Conservation (phyloP, 2,888 invertebrate species). For the Leuctra nigra region DNA sequence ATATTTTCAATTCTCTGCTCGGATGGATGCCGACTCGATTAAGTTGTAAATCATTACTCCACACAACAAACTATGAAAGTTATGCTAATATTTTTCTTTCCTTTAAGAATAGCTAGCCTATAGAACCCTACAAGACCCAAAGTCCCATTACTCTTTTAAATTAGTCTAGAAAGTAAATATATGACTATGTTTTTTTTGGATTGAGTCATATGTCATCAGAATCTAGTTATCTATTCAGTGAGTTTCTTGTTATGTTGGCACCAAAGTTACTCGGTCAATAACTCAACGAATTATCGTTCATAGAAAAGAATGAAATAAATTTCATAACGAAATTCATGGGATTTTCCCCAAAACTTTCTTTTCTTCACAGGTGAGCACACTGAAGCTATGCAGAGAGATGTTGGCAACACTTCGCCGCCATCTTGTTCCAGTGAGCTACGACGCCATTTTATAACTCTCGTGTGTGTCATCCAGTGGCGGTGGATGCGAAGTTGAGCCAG, state of each 20-base stretch:
- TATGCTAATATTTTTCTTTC: constrained; percentile 19
- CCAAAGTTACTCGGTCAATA: not conserved
- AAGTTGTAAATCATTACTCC: constrained; percentile 21
- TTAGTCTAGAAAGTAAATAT: not conserved
- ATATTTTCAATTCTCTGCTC: constrained; percentile 12
- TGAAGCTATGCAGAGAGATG: constrained; percentile 62
- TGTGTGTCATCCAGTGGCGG: constrained; percentile 4
- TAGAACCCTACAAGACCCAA: not conserved
- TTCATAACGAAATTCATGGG: not conserved
- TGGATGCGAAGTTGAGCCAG: no score
- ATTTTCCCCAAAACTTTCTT: constrained; percentile 31
- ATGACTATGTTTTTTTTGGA: constrained; percentile 10
- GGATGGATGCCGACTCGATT: constrained; percentile 22
- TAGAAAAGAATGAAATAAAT: not conserved
- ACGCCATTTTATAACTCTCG: not conserved
- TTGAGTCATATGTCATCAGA: constrained; percentile 5
- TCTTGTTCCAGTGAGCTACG: not conserved
- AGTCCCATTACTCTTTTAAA: constrained; percentile 9
- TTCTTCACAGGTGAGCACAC: constrained; percentile 46
- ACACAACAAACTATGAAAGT: constrained; percentile 8
- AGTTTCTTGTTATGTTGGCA: not conserved
- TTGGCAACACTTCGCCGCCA: constrained; percentile 23
- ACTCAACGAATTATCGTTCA: not conserved
- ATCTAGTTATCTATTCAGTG: not conserved
- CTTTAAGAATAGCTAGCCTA: constrained; percentile 10